Conservation (phyloP, 2,888 invertebrate species). For the Coelogynopora nodosa region DNA sequence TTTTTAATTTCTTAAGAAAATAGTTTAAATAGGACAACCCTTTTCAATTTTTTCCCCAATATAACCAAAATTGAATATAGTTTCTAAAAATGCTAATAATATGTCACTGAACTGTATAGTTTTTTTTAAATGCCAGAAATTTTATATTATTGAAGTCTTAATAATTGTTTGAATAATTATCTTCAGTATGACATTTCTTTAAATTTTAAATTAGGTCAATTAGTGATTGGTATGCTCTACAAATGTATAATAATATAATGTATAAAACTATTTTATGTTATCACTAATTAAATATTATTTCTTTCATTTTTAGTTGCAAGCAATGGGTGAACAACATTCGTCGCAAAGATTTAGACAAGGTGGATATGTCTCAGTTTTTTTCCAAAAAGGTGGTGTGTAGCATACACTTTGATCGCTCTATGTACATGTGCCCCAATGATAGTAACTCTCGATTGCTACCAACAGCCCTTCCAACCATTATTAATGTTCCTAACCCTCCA, state of each 20-base stretch:
- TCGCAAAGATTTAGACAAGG: conserved; percentile 1
- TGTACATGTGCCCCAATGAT: not conserved
- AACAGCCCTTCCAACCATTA: conserved; percentile 25
- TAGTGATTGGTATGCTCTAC: not conserved
- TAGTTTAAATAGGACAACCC: too few relatives aligned
- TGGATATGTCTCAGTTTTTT: conserved; percentile 8
- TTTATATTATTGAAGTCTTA: too few relatives aligned
- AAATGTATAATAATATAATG: conserved; percentile 15
- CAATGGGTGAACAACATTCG: conserved; percentile 2
- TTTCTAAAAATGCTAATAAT: too few relatives aligned
- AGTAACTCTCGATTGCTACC: not conserved
- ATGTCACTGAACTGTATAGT: too few relatives aligned
- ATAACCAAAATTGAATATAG: too few relatives aligned
- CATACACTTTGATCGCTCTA: conserved; percentile 13
- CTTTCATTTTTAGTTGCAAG: conserved; percentile 18
- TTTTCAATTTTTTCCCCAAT: too few relatives aligned
- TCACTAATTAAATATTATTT: conserved; percentile 5
- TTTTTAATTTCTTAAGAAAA: too few relatives aligned
- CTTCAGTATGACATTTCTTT: too few relatives aligned
- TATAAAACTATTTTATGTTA: not conserved
- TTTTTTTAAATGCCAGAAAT: too few relatives aligned
- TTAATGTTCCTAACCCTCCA: not conserved
- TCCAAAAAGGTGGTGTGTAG: conserved; percentile 1
- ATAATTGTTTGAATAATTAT: too few relatives aligned
- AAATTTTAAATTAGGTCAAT: not conserved